Conservation (phyloP, 2,888 invertebrate species). For the Drosophila putrida region DNA sequence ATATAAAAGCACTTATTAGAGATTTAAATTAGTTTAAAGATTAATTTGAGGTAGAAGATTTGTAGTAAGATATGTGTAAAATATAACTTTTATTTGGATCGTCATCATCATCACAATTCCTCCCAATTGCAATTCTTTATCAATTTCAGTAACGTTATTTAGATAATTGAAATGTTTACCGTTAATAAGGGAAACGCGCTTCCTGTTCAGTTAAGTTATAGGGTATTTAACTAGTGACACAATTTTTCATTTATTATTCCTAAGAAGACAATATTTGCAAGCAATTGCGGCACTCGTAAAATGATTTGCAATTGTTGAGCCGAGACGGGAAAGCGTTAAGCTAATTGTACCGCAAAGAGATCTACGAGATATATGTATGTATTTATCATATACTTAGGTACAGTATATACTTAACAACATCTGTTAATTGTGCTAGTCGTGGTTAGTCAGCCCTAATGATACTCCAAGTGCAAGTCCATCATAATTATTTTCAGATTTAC, state of each 20-base stretch:
- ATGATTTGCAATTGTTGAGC: slow-evolving; percentile 42
- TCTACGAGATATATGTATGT: slow-evolving; percentile 11
- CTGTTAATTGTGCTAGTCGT: slow-evolving; percentile 13
- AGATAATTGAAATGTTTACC: background rate
- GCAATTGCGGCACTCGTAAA: slow-evolving; percentile 46
- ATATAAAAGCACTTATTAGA: too few species aligned
- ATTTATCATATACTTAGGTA: slow-evolving; percentile 5
- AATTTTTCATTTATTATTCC: background rate
- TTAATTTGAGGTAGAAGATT: too few species aligned
- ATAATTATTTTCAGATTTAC: slow-evolving; percentile 23
- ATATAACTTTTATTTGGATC: too few species aligned
- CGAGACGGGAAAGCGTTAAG: background rate
- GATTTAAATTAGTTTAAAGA: too few species aligned
- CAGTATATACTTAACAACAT: background rate
- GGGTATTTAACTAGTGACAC: slow-evolving; percentile 2
- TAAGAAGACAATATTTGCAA: slow-evolving; percentile 31
- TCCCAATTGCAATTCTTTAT: too few species aligned
- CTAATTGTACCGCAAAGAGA: slow-evolving; percentile 26
- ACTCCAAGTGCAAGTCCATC: slow-evolving; percentile 7
- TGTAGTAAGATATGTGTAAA: too few species aligned
- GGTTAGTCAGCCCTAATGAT: slow-evolving; percentile 39
- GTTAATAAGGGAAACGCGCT: background rate
- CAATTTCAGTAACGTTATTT: background rate
- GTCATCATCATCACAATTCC: too few species aligned
- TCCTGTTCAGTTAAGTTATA: background rate